phyloP scores from a whole-genome alignment of 2,888 invertebrate species.

The Miltochrista miniata region DNA sequence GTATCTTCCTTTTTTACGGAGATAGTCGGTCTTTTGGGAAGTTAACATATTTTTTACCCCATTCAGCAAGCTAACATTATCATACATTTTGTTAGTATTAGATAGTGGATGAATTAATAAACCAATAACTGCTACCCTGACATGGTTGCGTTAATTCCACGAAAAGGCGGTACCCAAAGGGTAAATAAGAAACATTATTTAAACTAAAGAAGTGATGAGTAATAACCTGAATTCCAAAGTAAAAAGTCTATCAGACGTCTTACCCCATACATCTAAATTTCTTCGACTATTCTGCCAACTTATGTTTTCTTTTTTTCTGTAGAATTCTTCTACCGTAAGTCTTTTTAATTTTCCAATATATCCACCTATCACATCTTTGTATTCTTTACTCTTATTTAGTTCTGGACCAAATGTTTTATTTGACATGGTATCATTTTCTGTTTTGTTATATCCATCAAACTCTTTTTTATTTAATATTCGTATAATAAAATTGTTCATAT shows the following conservation, averaged over 20 bases:
- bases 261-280: conserved; percentile 34
- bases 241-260: conserved; percentile 6
- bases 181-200: too few relatives aligned
- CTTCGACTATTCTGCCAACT: not conserved
- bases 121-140: too few relatives aligned
- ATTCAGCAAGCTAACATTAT: too few relatives aligned
- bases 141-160: too few relatives aligned
- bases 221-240: not conserved
- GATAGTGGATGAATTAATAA: too few relatives aligned
- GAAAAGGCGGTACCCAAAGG: too few relatives aligned
- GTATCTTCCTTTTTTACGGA: too few relatives aligned
- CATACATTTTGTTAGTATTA: too few relatives aligned
- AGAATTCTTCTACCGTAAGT: conserved; percentile 13
- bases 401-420: not conserved
- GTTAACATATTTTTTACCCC: too few relatives aligned
- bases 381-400: conserved; percentile 13
- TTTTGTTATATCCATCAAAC: conserved; percentile 3
- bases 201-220: too few relatives aligned
- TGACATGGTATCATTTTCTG: not conserved
- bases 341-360: conserved; percentile 21
- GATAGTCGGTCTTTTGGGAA: too few relatives aligned
- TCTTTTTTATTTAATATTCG: conserved; percentile 22
- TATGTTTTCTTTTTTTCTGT: not conserved
- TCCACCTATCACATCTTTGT: conserved; percentile 5
- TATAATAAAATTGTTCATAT: conserved; percentile 26